Evolutionary conservation across 2,113 vertebrate species (phyloP), one percentile per base, ranked within the genome.

Genomic region (Alosa alosa): DNA sequence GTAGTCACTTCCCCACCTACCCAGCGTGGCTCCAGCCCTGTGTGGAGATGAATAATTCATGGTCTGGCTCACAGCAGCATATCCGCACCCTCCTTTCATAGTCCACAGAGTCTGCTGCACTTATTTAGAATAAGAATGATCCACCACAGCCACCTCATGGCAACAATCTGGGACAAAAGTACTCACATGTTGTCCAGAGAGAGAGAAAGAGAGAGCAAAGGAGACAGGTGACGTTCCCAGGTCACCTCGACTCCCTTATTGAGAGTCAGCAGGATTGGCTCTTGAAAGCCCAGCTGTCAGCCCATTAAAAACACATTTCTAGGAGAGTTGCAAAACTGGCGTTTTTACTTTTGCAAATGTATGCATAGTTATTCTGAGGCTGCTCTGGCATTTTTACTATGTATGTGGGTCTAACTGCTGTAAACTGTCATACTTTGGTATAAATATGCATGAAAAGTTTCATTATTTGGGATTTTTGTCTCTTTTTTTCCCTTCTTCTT

Each of bases 301-400:
- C 52, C 84, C 55, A 88, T 88, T 88, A 84, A 47, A 78, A 78
- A 64, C 31, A 68, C 60, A 84, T 86, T 88, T 82, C 6, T 39
- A 82, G 85, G 36, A 15, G 47, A 60, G 22, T 36, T 36, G 72
- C 72, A 78, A 82, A 49, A 88, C 81, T 84, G 85, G 36, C 36
- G 82, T 46, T 86, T 81, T 84, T 78, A 84, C 39, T 49, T 84
- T 83, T 84, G 82, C 87, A 86, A 88, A 88, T 88, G 55, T 82
- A 88, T 88, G 87, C 87, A 75, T 86, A 88, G 85, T 88, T 84
- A 88, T 88, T 86, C 87, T 84, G 39, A 6, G 52, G 72, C 47
- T 84, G 57, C 82, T 86, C 36, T 44, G 82, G 45, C 82, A 81
- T 83, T 88, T 78, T 81, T 83, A 84, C 78, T 41, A 45, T 86